Percentiles rank a stretch among this genome's conserved stretches.
Evolutionary conservation across 2,797 vertebrate genomes (phyloP).

Genomic region (Anolis apletophallus): DNA sequence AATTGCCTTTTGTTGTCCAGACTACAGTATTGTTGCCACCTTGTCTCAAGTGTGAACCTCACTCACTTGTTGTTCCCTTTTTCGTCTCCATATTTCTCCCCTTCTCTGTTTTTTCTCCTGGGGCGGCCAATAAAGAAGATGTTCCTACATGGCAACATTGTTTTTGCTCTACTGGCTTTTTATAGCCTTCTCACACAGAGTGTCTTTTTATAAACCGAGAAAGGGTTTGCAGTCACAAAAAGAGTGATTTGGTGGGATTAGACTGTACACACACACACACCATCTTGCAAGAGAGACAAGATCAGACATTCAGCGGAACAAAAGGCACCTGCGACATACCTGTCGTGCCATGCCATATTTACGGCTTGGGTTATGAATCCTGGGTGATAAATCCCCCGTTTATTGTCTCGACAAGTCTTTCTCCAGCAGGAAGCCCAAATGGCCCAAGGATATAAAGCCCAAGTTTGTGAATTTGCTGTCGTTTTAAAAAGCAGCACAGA

Average conservation of each 20-base stretch:
- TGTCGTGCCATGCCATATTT: neutral
- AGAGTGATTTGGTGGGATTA: neutral
- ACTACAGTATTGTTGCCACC: neutral
- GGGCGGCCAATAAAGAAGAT: neutral
- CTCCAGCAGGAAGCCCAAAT: slow-evolving; percentile 3
- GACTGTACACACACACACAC: neutral
- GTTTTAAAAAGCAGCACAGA: slow-evolving; percentile 40
- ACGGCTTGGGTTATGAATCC: neutral
- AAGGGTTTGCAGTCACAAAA: neutral
- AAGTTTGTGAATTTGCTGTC: slow-evolving; percentile 34
- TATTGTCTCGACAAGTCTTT: neutral
- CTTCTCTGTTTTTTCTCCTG: neutral
- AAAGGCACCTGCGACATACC: neutral
- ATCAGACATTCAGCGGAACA: neutral
- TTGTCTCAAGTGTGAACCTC: rapidly evolving
- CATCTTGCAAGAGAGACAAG: neutral
- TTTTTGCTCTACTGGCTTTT: neutral
- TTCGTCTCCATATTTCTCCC: neutral
- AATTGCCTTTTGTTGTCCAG: neutral
- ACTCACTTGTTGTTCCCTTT: neutral
- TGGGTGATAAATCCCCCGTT: neutral
- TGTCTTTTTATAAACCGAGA: neutral
- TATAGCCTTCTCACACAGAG: neutral
- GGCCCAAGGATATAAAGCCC: slow-evolving; percentile 25
- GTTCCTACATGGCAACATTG: slow-evolving; percentile 10